Evolutionary conservation across 2,113 vertebrate species (phyloP), one percentile per base, ranked within the genome.

Genomic region (Athene noctua): DNA sequence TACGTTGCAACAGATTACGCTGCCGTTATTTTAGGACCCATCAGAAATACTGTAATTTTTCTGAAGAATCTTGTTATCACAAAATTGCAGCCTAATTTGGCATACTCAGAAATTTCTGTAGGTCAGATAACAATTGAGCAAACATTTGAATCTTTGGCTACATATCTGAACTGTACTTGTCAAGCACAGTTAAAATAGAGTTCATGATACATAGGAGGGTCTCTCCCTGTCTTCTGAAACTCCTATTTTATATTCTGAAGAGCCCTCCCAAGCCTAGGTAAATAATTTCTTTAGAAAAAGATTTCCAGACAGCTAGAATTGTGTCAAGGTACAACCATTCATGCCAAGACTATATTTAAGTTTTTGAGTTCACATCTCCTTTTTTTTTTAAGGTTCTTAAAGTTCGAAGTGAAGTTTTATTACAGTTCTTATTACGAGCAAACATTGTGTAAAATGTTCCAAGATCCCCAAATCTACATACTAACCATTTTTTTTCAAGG

Each of bases 11-110:
- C 40, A 96, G 83, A 94, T 96, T 92, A 94, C 7, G 0, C 80
- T 61, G 72, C 52, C 0, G 29, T 97, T 97, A 97, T 97, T 97
- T 96, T 92, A 72, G 80, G 86, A 63, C 47, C 72, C 75, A 75
- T 55, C 75, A 95, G 86, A 96, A 94, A 89, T 87, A 85, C 70
- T 68, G 88, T 32, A 68, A 94, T 96, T 92, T 95, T 87, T 83
- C 70, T 68, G 54, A 89, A 96, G 91, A 96, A 93, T 46, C 51
- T 80, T 83, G 25, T 93, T 96, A 88, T 77, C 55, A 5, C 74
- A 73, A 88, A 90, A 73, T 74, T 93, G 74, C 67, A 73, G 79
- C 85, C 90, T 86, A 93, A 93, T 96, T 88, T 92, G 77, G 40
- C 70, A 82, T 72, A 87, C 77, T 82, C n/a, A 11, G 36, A 70